Conservation (phyloP, 2,113 vertebrate genomes). For the Calyptommatus sinebrachiatus region DNA sequence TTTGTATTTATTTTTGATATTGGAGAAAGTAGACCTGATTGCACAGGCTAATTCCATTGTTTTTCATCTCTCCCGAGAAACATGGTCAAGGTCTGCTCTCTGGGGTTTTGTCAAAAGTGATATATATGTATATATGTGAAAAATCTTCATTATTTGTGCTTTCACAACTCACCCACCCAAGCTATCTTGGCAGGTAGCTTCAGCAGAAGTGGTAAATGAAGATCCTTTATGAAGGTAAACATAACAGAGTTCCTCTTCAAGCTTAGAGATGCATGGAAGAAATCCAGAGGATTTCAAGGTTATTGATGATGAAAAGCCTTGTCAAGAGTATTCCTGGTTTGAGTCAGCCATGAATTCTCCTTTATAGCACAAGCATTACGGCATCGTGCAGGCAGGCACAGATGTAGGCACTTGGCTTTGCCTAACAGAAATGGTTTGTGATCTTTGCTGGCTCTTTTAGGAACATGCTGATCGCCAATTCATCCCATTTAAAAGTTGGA, state of each 20-base stretch:
- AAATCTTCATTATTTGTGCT: too few species aligned
- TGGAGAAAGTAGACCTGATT: too few species aligned
- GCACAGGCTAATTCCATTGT: too few species aligned
- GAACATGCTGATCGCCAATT: not conserved
- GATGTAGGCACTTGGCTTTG: not conserved
- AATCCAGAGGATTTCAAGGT: not conserved
- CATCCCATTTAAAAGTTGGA: not conserved
- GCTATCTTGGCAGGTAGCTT: too few species aligned
- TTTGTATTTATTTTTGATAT: too few species aligned
- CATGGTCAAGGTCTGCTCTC: too few species aligned
- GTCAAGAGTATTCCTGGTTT: not conserved
- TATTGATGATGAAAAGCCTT: not conserved
- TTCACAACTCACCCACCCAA: too few species aligned
- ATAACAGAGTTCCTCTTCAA: not conserved
- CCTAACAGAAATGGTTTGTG: not conserved
- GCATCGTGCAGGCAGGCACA: not conserved
- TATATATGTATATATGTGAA: too few species aligned
- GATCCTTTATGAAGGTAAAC: too few species aligned
- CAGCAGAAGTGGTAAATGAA: too few species aligned
- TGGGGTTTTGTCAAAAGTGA: too few species aligned
- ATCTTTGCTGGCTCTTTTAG: not conserved
- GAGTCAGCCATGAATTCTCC: not conserved
- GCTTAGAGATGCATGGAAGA: not conserved
- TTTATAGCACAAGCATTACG: not conserved
- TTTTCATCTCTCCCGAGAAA: too few species aligned